phyloP scores from a whole-genome alignment of 1,140 invertebrate species.

The Ostrea edulis region DNA sequence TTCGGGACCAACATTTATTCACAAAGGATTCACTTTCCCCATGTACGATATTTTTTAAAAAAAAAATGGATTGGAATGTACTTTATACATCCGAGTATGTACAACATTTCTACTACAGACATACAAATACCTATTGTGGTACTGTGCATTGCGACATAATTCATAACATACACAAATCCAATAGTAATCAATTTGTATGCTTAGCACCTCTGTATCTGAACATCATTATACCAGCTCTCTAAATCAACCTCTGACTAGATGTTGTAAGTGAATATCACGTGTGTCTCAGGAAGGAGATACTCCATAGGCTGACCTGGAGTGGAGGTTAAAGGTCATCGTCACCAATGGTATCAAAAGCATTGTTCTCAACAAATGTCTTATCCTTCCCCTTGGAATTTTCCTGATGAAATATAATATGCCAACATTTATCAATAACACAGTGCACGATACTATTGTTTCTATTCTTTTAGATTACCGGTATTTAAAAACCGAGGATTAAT shows the following conservation, averaged over 20 bases:
- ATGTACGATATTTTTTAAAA: too few species aligned
- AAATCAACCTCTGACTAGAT: constrained; percentile 1
- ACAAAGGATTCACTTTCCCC: background rate
- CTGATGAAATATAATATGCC: constrained; percentile 60
- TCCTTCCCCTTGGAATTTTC: constrained; percentile 73
- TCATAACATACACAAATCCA: background rate
- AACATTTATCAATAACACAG: too few species aligned
- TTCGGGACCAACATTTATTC: background rate
- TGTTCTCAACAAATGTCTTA: constrained; percentile 86
- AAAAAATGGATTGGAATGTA: background rate
- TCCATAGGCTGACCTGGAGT: background rate
- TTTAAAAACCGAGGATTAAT: too few species aligned
- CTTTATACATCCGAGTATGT: background rate
- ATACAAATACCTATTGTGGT: background rate
- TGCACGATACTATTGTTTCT: too few species aligned
- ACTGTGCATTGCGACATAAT: too few species aligned
- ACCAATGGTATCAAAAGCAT: constrained; percentile 93
- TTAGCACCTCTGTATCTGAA: background rate
- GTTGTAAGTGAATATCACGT: background rate
- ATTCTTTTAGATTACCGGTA: too few species aligned
- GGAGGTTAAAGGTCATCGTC: constrained; percentile 89
- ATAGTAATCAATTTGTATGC: background rate
- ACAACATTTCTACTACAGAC: background rate
- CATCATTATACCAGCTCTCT: background rate
- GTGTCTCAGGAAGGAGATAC: background rate